A percentile compares a stretch with the other conserved stretches of the same genome.
phyloP scores from a whole-genome alignment of 2,113 vertebrate species.

The Kryptolebias marmoratus region DNA sequence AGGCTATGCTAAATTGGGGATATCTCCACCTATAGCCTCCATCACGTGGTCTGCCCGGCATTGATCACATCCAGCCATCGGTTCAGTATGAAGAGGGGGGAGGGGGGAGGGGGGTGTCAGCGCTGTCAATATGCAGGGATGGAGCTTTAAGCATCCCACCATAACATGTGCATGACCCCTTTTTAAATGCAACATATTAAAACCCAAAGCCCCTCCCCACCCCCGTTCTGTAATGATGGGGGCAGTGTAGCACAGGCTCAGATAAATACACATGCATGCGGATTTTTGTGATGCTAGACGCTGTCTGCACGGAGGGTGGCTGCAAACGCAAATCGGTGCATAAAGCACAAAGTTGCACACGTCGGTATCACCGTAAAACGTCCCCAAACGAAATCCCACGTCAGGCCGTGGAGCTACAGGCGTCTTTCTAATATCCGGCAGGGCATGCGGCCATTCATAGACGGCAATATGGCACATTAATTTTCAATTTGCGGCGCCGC shows the following conservation, averaged over 20 bases:
- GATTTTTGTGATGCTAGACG: constrained; percentile 35
- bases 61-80: constrained; percentile 63
- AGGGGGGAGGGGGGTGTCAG: constrained; percentile 16
- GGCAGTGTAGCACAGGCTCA: background rate
- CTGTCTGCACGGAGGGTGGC: background rate
- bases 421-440: constrained; percentile 44
- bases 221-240: constrained; percentile 10
- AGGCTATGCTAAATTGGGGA: constrained; percentile 34
- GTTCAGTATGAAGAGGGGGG: constrained; percentile 6
- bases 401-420: constrained; percentile 56
- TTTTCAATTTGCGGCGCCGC: constrained; percentile 61
- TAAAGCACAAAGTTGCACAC: constrained; percentile 29
- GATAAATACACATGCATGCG: constrained; percentile 35
- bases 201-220: constrained; percentile 17
- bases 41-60: constrained; percentile 59
- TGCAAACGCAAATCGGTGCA: constrained; percentile 5
- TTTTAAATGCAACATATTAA: constrained; percentile 15
- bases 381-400: constrained; percentile 39
- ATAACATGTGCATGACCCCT: constrained; percentile 20
- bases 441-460: constrained; percentile 44
- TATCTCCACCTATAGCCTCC: constrained; percentile 41
- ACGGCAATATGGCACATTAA: constrained; percentile 61
- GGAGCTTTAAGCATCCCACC: constrained; percentile 2
- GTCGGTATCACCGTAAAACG: constrained; percentile 21
- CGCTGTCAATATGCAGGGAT: constrained; percentile 41